Evolutionary conservation across 2,797 vertebrate species (phyloP).

Genomic region (Staurois parvus): DNA sequence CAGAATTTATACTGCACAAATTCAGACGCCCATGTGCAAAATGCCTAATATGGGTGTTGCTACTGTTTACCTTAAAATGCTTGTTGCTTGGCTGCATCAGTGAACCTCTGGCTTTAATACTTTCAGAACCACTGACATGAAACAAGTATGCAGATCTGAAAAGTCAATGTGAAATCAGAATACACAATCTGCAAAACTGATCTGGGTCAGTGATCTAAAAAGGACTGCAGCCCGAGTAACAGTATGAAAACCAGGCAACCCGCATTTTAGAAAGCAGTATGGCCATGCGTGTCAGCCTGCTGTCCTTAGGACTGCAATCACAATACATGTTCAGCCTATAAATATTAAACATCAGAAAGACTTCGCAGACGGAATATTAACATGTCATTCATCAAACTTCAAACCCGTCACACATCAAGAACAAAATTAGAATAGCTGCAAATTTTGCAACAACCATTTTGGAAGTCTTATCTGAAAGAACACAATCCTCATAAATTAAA

Average conservation of each 20-base stretch:
- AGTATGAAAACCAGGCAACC: neutral
- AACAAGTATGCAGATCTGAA: too few relatives aligned
- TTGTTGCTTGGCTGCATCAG: too few relatives aligned
- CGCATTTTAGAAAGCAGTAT: neutral
- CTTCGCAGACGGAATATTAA: neutral
- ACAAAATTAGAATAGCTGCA: neutral
- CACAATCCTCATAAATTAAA: constrained; percentile 19
- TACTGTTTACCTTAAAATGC: too few relatives aligned
- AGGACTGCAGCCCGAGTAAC: too few relatives aligned
- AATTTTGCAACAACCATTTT: neutral
- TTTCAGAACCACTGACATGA: too few relatives aligned
- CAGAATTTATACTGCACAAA: too few relatives aligned
- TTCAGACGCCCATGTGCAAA: too few relatives aligned
- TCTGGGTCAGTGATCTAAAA: too few relatives aligned
- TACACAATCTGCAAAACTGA: too few relatives aligned
- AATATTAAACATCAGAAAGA: neutral
- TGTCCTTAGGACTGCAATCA: neutral
- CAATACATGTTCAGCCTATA: neutral
- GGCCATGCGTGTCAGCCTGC: neutral
- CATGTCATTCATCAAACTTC: neutral
- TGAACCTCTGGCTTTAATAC: too few relatives aligned
- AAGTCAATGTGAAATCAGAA: too few relatives aligned
- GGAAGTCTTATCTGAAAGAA: constrained; percentile 13
- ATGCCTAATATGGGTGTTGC: too few relatives aligned
- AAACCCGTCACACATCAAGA: neutral